Evolutionary conservation across 1,140 invertebrate genomes (phyloP).

Genomic region (Drosophila yakuba): DNA sequence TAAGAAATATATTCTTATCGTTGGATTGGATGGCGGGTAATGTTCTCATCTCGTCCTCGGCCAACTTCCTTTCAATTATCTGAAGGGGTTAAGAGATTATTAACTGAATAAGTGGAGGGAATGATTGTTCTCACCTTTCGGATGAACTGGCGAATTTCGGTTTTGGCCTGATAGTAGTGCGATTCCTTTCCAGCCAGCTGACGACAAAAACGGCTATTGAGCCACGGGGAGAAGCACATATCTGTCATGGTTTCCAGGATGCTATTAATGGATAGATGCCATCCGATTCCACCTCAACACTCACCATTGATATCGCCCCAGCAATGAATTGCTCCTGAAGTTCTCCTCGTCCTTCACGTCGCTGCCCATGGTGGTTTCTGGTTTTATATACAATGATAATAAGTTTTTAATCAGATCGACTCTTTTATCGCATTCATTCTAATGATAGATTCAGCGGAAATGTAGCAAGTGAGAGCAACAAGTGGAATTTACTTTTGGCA

Average conservation of each 20-base stretch:
- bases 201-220: slow-evolving; percentile 41
- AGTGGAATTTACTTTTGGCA: too few species aligned
- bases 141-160: slow-evolving; percentile 63
- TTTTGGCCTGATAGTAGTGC: slow-evolving; percentile 55
- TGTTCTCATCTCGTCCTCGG: slow-evolving; percentile 18
- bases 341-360: slow-evolving; percentile 48
- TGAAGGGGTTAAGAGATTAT: neutral
- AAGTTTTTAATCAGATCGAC: too few species aligned
- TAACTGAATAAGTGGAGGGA: neutral
- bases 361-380: slow-evolving; percentile 79
- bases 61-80: slow-evolving; percentile 61
- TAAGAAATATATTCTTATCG: slow-evolving; percentile 70
- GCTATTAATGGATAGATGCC: slow-evolving; percentile 61
- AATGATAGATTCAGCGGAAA: too few species aligned
- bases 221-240: slow-evolving; percentile 77
- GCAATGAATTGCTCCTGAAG: slow-evolving; percentile 43
- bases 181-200: slow-evolving; percentile 53
- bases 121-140: slow-evolving; percentile 37
- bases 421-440: too few species aligned
- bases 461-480: too few species aligned
- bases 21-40: slow-evolving; percentile 1
- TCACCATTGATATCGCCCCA: slow-evolving; percentile 72
- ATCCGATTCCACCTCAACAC: slow-evolving; percentile 4
- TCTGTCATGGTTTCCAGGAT: slow-evolving; percentile 72
- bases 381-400: too few species aligned